These are phyloP conservation scores for Callimorpha dominula DNA, from an alignment of 2,888 invertebrate genomes.

Conservation along the genomic window DNA sequence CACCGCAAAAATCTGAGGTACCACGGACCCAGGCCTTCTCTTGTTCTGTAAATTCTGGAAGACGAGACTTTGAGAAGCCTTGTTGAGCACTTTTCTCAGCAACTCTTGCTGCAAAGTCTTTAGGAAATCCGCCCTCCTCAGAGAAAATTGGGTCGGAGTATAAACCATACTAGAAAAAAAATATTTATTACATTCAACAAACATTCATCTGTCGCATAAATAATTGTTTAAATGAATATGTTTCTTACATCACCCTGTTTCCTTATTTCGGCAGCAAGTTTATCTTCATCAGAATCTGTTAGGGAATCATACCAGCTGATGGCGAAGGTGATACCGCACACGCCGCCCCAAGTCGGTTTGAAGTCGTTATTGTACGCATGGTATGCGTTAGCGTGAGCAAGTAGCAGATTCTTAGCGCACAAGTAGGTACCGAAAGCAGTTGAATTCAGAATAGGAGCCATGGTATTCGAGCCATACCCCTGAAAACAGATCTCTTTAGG, in stretches of 20 bases:
- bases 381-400: slow-evolving; percentile 85
- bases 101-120: slow-evolving; percentile 75
- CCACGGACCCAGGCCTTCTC: slow-evolving; percentile 68
- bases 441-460: slow-evolving; percentile 68
- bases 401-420: slow-evolving; percentile 77
- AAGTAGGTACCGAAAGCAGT: slow-evolving; percentile 80
- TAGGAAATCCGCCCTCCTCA: slow-evolving; percentile 84
- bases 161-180: slow-evolving; percentile 70
- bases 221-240: background rate
- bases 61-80: slow-evolving; percentile 71
- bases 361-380: slow-evolving; percentile 69
- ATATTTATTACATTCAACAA: background rate
- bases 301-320: slow-evolving; percentile 61
- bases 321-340: slow-evolving; percentile 59
- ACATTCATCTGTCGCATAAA: background rate
- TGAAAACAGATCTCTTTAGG: slow-evolving; percentile 70
- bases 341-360: slow-evolving; percentile 54
- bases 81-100: slow-evolving; percentile 75
- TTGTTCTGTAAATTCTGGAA: slow-evolving; percentile 74
- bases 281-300: slow-evolving; percentile 66
- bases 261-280: slow-evolving; percentile 63
- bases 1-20: slow-evolving; percentile 75
- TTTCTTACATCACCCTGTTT: slow-evolving; percentile 45
- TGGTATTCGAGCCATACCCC: slow-evolving; percentile 73
- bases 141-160: slow-evolving; percentile 83